Conservation (phyloP, 1,140 invertebrate genomes). For the Trachymyrmex cornetzi region DNA sequence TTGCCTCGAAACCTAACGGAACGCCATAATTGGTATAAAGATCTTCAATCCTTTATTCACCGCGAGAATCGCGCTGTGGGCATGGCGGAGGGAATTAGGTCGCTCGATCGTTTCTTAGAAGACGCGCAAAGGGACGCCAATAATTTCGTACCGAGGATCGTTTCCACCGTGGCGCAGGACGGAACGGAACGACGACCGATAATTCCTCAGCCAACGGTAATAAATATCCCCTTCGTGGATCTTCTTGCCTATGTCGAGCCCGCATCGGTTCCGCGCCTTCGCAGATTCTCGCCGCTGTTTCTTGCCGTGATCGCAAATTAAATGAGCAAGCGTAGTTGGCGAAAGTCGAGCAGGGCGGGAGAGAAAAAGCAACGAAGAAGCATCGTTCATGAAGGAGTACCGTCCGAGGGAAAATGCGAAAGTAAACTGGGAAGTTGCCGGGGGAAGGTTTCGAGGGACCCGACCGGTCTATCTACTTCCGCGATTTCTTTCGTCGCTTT, state of each 20-base stretch:
- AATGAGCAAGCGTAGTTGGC: slow-evolving; percentile 50
- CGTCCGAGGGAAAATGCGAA: slow-evolving; percentile 10
- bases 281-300: slow-evolving; percentile 54
- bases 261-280: slow-evolving; percentile 25
- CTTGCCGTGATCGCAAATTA: slow-evolving; percentile 68
- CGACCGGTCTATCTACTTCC: not conserved
- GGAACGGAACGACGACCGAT: slow-evolving; percentile 27
- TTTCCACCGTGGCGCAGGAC: slow-evolving; percentile 31
- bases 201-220: slow-evolving; percentile 61
- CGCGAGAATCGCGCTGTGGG: slow-evolving; percentile 39
- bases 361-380: slow-evolving; percentile 50
- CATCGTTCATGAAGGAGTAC: slow-evolving; percentile 4
- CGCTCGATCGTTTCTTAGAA: slow-evolving; percentile 48
- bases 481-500: slow-evolving; percentile 28
- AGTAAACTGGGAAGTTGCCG: not conserved
- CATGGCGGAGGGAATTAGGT: slow-evolving; percentile 40
- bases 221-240: slow-evolving; percentile 65
- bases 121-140: slow-evolving; percentile 60
- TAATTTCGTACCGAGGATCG: slow-evolving; percentile 61
- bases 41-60: slow-evolving; percentile 54
- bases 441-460: not conserved
- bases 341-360: slow-evolving; percentile 64
- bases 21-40: slow-evolving; percentile 46
- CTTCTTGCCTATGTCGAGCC: slow-evolving; percentile 34
- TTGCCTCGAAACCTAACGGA: slow-evolving; percentile 35